These are phyloP conservation scores for Pachypeltis micranthus DNA, from an alignment of 1,140 invertebrate genomes.

Conservation along the genomic window DNA sequence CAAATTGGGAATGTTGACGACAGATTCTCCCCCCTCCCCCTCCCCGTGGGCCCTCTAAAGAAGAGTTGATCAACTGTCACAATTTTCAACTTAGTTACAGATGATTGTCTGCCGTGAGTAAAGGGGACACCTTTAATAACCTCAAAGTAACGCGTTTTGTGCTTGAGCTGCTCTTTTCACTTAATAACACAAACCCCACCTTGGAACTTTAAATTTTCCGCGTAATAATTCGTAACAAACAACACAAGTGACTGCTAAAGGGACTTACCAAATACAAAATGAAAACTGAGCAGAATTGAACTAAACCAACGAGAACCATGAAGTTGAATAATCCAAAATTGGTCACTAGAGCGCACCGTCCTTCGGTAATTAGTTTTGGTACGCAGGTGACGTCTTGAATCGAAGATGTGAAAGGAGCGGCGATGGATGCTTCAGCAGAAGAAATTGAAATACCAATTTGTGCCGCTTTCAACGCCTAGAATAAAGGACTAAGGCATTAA, in stretches of 20 bases:
- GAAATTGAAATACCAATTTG: constrained; percentile 89
- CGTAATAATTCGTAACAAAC: not conserved
- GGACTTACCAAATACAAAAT: constrained; percentile 65
- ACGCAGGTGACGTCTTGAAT: constrained; percentile 80
- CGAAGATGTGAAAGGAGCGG: constrained; percentile 87
- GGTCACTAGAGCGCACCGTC: constrained; percentile 80
- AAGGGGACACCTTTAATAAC: too few relatives aligned
- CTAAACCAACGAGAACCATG: constrained; percentile 88
- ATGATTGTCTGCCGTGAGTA: too few relatives aligned
- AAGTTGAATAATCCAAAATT: constrained; percentile 95
- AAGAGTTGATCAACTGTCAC: too few relatives aligned
- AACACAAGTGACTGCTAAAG: too few relatives aligned
- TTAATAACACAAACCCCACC: not conserved
- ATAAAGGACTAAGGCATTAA: too few relatives aligned
- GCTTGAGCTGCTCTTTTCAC: too few relatives aligned
- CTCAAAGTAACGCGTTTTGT: too few relatives aligned
- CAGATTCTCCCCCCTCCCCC: too few relatives aligned
- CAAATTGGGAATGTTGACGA: too few relatives aligned
- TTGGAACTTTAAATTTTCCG: not conserved
- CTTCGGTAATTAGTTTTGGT: constrained; percentile 65
- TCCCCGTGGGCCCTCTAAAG: too few relatives aligned
- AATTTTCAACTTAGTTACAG: too few relatives aligned
- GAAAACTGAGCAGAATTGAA: constrained; percentile 88
- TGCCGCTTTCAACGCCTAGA: constrained; percentile 70
- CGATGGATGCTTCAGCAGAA: constrained; percentile 85